Percentiles rank a stretch among this genome's conserved stretches.
These are phyloP conservation scores for Albula goreensis DNA, from an alignment of 2,113 vertebrate genomes.

Conservation along the genomic window DNA sequence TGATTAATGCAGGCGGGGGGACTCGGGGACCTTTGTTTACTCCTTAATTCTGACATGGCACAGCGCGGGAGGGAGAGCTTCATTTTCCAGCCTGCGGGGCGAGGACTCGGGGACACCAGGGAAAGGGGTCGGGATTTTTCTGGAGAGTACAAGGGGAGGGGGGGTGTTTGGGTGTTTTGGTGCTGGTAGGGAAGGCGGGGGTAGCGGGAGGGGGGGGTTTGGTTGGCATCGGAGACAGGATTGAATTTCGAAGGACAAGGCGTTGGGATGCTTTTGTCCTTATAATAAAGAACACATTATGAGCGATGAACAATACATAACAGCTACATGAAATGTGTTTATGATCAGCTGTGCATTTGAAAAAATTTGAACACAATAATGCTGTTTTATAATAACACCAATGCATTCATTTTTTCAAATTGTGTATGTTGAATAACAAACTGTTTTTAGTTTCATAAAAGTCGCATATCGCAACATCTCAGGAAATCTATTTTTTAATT, in stretches of 20 bases:
- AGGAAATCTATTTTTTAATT: too few relatives aligned
- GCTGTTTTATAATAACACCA: too few relatives aligned
- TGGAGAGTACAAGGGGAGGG: constrained; percentile 36
- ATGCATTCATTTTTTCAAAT: too few relatives aligned
- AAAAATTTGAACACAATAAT: too few relatives aligned
- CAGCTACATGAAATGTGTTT: background rate
- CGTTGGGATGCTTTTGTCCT: constrained; percentile 48
- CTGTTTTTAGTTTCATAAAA: too few relatives aligned
- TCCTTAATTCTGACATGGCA: constrained; percentile 86
- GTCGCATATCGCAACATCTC: too few relatives aligned
- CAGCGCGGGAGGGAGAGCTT: constrained; percentile 72
- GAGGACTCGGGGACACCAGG: constrained; percentile 67
- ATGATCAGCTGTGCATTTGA: too few relatives aligned
- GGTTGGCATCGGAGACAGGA: background rate
- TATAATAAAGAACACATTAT: constrained; percentile 47
- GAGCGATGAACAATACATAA: constrained; percentile 49
- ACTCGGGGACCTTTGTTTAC: constrained; percentile 86
- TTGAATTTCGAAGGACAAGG: constrained; percentile 43
- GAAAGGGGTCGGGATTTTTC: constrained; percentile 8
- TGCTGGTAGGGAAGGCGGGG: background rate
- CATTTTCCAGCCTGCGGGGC: constrained; percentile 72
- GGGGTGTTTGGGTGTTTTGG: constrained; percentile 22
- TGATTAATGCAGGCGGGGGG: constrained; percentile 92
- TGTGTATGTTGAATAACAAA: too few relatives aligned
- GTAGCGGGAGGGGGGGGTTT: background rate